These are phyloP conservation scores for Corythoichthys haematopterus DNA, from an alignment of 2,113 vertebrate species.

Conservation along the genomic window DNA sequence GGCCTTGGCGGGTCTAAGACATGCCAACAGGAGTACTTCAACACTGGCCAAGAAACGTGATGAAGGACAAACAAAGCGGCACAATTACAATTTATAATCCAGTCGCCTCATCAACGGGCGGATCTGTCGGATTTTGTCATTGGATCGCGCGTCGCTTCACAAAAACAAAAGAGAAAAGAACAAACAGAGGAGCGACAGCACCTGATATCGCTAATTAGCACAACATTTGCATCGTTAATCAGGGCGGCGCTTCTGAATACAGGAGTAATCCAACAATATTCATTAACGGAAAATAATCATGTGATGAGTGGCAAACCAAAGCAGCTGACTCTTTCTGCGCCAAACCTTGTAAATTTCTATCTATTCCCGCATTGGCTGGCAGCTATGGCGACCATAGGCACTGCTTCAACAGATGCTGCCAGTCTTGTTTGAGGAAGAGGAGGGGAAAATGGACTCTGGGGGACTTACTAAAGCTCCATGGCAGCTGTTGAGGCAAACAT, in stretches of 20 bases:
- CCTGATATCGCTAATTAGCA: slow-evolving; percentile 65
- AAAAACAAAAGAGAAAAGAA: slow-evolving; percentile 55
- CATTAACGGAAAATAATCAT: slow-evolving; percentile 33
- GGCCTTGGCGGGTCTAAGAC: slow-evolving; percentile 66
- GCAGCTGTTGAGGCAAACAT: slow-evolving; percentile 74
- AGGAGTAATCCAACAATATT: slow-evolving; percentile 45
- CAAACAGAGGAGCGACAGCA: slow-evolving; percentile 52
- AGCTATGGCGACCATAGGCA: slow-evolving; percentile 55
- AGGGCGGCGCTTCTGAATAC: slow-evolving; percentile 45
- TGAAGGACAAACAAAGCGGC: slow-evolving; percentile 31
- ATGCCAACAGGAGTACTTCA: slow-evolving; percentile 69
- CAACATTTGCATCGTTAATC: slow-evolving; percentile 66
- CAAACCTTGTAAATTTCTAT: slow-evolving; percentile 53
- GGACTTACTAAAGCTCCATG: slow-evolving; percentile 68
- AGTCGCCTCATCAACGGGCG: slow-evolving; percentile 25
- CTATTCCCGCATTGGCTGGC: slow-evolving; percentile 54
- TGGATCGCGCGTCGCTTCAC: slow-evolving; percentile 39
- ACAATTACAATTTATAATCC: slow-evolving; percentile 29
- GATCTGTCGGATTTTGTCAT: slow-evolving; percentile 24
- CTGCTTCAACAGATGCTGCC: slow-evolving; percentile 62
- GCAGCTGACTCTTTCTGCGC: slow-evolving; percentile 55
- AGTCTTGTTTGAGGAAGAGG: slow-evolving; percentile 48
- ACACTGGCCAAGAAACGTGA: slow-evolving; percentile 63
- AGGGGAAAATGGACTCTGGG: slow-evolving; percentile 55
- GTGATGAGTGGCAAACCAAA: slow-evolving; percentile 49